A percentile compares a stretch with the other conserved stretches of the same genome.
These are phyloP conservation scores for Epizoanthus scotinus DNA, from an alignment of 92 coral and sea anemone genomes.

Conservation along the genomic window DNA sequence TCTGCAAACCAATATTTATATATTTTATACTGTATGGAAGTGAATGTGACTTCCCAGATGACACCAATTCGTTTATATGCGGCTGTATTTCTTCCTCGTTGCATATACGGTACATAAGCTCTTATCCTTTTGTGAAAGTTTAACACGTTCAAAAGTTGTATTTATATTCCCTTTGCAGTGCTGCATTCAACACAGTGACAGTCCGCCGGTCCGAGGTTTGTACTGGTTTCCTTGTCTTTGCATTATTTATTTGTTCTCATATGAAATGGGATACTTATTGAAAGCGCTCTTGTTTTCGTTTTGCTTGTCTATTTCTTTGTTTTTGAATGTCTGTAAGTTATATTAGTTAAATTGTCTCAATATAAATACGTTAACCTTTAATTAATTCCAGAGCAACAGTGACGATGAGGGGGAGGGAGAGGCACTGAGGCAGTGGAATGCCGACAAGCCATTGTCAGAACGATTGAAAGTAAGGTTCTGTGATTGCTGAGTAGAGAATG, in stretches of 20 bases:
- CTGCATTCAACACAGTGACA: slow-evolving; percentile 30
- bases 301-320: background rate
- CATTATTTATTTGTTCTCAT: no score
- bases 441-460: slow-evolving; percentile 91
- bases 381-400: background rate
- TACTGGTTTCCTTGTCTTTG: background rate
- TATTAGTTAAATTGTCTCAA: no score
- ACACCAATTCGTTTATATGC: no score
- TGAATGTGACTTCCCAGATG: no score
- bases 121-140: background rate
- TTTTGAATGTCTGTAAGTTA: background rate
- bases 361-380: no score
- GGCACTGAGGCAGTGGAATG: slow-evolving; percentile 82
- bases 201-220: slow-evolving; percentile 42
- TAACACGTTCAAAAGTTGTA: background rate
- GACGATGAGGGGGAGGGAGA: slow-evolving; percentile 70
- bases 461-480: slow-evolving; percentile 73
- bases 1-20: no score
- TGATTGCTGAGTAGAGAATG: no score
- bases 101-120: no score
- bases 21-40: no score
- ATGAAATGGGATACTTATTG: no score
- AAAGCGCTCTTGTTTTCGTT: background rate
- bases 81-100: no score
- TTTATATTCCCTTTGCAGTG: slow-evolving; percentile 10